These are phyloP conservation scores for Bolborhynchus lineola DNA, from an alignment of 2,113 vertebrate genomes.

Conservation along the genomic window DNA sequence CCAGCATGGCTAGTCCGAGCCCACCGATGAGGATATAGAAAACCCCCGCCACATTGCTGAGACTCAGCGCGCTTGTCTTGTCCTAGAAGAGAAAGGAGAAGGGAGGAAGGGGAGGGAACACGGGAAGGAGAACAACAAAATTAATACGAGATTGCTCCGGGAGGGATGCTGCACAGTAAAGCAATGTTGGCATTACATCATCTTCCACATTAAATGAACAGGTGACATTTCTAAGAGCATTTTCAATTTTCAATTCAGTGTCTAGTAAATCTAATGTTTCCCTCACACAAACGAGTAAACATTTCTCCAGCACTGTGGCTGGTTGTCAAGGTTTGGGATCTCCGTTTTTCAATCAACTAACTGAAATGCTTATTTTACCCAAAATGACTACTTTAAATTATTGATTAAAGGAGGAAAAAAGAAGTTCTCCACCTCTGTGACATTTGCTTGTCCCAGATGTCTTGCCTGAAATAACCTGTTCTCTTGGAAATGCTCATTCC, in stretches of 20 bases:
- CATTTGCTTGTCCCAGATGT: conserved; percentile 53
- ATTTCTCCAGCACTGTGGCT: conserved; percentile 12
- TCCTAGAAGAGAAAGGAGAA: conserved; percentile 80
- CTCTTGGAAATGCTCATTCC: conserved; percentile 59
- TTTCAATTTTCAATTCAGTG: conserved; percentile 29
- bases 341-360: not conserved
- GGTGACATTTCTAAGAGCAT: conserved; percentile 17
- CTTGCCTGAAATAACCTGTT: conserved; percentile 59
- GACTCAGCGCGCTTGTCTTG: conserved; percentile 98
- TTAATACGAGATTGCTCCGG: conserved; percentile 47
- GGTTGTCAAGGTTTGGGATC: conserved; percentile 51
- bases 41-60: conserved; percentile 98
- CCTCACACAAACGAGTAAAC: conserved; percentile 42
- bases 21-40: conserved; percentile 99
- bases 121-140: conserved; percentile 58
- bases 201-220: conserved; percentile 49
- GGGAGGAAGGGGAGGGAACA: conserved; percentile 23
- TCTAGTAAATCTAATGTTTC: conserved; percentile 26
- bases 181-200: conserved; percentile 42
- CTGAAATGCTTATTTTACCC: conserved; percentile 7
- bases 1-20: conserved; percentile 98
- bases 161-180: conserved; percentile 29
- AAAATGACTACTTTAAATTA: conserved; percentile 56
- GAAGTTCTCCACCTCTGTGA: not conserved
- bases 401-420: conserved; percentile 46